Evolutionary conservation across 2,797 vertebrate species (phyloP).

Genomic region (Loriculus beryllinus): DNA sequence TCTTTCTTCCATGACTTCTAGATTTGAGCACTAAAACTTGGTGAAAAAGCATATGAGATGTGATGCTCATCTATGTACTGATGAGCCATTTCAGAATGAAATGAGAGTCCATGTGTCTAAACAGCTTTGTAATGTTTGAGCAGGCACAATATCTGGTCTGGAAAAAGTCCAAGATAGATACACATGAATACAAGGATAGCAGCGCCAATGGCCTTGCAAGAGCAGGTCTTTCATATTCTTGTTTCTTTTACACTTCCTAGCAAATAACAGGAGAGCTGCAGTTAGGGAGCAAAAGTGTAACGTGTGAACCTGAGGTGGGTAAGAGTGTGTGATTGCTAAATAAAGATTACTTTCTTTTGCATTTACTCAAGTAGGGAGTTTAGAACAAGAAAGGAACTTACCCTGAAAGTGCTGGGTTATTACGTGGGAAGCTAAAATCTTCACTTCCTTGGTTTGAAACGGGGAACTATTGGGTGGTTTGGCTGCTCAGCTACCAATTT

Average conservation of each 20-base stretch:
- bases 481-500: background rate
- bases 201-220: background rate
- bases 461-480: background rate
- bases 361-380: background rate
- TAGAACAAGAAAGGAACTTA: background rate
- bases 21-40: background rate
- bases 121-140: background rate
- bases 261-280: background rate
- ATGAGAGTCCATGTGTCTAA: background rate
- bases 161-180: background rate
- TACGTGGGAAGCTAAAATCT: background rate
- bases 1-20: background rate
- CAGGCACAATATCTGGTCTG: background rate
- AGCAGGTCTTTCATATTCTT: background rate
- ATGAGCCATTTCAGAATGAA: background rate
- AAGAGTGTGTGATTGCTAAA: background rate
- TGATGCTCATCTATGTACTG: background rate
- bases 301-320: background rate
- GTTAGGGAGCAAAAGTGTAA: background rate
- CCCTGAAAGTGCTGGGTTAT: background rate
- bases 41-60: background rate
- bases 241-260: background rate
- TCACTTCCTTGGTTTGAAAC: background rate
- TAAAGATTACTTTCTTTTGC: background rate
- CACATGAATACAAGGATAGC: background rate